Evolutionary conservation across 2,797 vertebrate genomes (phyloP).

Genomic region (Geotrypetes seraphini): DNA sequence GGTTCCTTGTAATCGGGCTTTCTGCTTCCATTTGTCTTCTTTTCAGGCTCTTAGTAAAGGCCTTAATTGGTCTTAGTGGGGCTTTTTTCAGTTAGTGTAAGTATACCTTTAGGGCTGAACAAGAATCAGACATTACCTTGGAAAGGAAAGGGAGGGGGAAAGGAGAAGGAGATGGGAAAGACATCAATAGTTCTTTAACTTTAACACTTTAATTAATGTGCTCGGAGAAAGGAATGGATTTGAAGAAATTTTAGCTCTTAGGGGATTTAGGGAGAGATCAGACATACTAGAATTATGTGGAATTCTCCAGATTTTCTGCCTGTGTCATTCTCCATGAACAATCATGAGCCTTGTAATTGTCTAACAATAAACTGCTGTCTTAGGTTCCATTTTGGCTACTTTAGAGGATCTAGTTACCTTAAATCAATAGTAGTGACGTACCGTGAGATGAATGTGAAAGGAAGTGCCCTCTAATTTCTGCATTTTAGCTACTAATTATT

Average conservation of each 20-base stretch:
- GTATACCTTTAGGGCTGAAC: constrained; percentile 69
- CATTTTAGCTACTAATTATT: constrained; percentile 71
- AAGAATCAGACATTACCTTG: constrained; percentile 63
- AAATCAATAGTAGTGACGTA: constrained; percentile 50
- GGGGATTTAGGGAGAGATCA: constrained; percentile 56
- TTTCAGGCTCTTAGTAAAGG: constrained; percentile 89
- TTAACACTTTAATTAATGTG: constrained; percentile 94
- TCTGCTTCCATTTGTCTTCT: constrained; percentile 97
- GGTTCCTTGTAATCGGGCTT: constrained; percentile 96
- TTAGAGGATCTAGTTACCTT: constrained; percentile 48
- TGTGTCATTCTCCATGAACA: constrained; percentile 50
- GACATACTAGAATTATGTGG: constrained; percentile 54
- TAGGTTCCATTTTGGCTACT: constrained; percentile 49
- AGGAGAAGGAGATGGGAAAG: constrained; percentile 53
- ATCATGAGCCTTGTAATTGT: constrained; percentile 68
- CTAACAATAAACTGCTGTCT: constrained; percentile 58
- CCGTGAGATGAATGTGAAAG: constrained; percentile 39
- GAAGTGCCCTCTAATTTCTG: constrained; percentile 61
- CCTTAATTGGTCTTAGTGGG: constrained; percentile 98
- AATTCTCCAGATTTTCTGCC: constrained; percentile 68
- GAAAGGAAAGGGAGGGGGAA: constrained; percentile 60
- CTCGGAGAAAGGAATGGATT: constrained; percentile 66
- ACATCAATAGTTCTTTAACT: constrained; percentile 86
- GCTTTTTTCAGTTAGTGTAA: constrained; percentile 75
- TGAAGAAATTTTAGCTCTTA: constrained; percentile 58